Evolutionary conservation across 2,113 vertebrate species (phyloP), one percentile per base, ranked within the genome.

Genomic region (Tinamus guttatus): DNA sequence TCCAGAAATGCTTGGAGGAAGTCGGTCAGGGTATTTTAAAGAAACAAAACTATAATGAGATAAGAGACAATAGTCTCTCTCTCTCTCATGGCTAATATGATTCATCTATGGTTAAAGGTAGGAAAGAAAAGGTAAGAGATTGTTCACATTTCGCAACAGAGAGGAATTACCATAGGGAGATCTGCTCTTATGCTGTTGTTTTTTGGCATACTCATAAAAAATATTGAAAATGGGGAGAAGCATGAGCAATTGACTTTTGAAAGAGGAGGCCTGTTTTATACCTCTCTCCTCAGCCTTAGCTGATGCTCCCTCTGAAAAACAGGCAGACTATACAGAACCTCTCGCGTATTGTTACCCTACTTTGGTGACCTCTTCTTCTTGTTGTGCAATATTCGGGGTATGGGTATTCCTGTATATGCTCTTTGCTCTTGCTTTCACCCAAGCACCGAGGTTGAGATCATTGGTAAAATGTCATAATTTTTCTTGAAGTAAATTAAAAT

Each of bases 181-280:
- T 63, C 78, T 89, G 65, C 5, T 90, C 10, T 81, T 59, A 64
- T 17, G 5, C 9, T 81, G 34, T 7, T 80, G 51, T 19, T 85
- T 91, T 79, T 73, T 62, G 87, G 19, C 70, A 85, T 79, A n/a
- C 21, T 71, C 32, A 45, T 79, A 74, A 91, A 94, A 87, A 94
- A 81, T 91, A 47, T 64, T 52, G 81, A 17, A 91, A 89, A 32
- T 21, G 10, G 15, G 32, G 45, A 79, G 13, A 64, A 56, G 28
- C 38, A 68, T 45, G 65, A 56, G 41, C 11, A 74, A 47, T 22
- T 70, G 54, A 47, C 12, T 54, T 75, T 2, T 56, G 45, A 16
- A 59, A 81, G 62, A 67, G 16, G 2, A 78, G 5, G 24, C 7
- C 8, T 78, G 7, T 13, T 90, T 52, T 51, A 36, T 28, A 27